Conservation (phyloP, 2,113 vertebrate species). For the Coptodon rendalli region DNA sequence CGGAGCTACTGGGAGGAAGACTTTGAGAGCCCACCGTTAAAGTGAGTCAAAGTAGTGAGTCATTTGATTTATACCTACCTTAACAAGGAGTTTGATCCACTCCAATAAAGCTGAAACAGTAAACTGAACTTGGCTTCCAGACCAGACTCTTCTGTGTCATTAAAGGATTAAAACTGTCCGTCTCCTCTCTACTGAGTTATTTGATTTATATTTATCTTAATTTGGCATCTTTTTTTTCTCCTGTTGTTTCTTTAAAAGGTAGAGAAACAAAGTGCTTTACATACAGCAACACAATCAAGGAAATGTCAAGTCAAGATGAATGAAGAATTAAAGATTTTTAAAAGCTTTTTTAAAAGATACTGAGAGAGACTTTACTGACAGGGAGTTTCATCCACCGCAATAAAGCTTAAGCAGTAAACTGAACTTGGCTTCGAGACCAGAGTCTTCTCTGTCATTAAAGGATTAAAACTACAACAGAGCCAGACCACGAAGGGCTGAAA, state of each 20-base stretch:
- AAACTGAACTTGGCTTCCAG: not conserved
- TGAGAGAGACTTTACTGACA: not conserved
- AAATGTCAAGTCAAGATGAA: not conserved
- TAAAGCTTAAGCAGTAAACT: not conserved
- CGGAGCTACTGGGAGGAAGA: constrained; percentile 95
- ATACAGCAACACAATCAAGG: not conserved
- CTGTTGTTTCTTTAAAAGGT: not conserved
- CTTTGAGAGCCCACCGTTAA: constrained; percentile 88
- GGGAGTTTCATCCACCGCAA: not conserved
- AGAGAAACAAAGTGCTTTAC: not conserved
- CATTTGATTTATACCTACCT: not conserved
- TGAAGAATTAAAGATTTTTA: not conserved
- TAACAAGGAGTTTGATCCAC: not conserved
- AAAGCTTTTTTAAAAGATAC: not conserved
- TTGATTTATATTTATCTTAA: not conserved
- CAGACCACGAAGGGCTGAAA: not conserved
- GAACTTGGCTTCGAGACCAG: not conserved
- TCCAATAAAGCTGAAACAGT: not conserved
- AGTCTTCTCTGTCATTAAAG: not conserved
- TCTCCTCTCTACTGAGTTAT: not conserved
- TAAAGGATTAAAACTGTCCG: not conserved
- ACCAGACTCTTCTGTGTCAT: not conserved
- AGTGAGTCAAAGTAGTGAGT: constrained; percentile 70
- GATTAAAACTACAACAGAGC: not conserved
- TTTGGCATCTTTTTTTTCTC: not conserved